Evolutionary conservation across 2,113 vertebrate genomes (phyloP), one percentile per base, ranked within the genome.

Genomic region (Oplegnathus fasciatus): DNA sequence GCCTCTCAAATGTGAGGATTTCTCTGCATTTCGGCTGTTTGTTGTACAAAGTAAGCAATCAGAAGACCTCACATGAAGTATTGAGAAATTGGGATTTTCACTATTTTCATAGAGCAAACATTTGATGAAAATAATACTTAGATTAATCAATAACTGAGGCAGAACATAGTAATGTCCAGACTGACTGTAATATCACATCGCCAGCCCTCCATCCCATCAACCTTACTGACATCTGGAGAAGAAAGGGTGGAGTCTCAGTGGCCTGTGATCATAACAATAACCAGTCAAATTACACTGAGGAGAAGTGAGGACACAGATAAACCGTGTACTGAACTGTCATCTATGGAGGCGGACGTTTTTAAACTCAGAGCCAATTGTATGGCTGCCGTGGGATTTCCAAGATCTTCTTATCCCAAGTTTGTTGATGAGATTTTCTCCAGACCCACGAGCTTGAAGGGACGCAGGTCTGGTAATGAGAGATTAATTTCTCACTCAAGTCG

Each of bases 331-430:
- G 17, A 80, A 75, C 55, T 64, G 77, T 8, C 55, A 28, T 75
- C 67, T 52, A 73, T 32, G 15, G 30, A 64, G 22, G 28, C 67
- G 1, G n/a, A 37, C 6, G 0, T 78, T 61, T 48, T 65, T 46
- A 66, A 65, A 70, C 44, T 57, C 37, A 3, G 22, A 73, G 61
- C 73, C 54, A 75, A 60, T 26, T 61, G 15, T 7, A n/a, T 1
- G 34, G 28, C 54, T 62, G 81, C 75, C n/a, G 61, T 15, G 5
- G 58, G 75, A 84, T 80, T 81, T 86, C 24, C 40, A 46, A 70
- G 60, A 91, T 84, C 72, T 77, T 73, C 80, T 84, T 78, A 83
- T 87, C 60, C 77, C 30, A 60, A 78, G 61, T 84, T 81, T 80
- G 72, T 34, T 67, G 58, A 60, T 80, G 26, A 54, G 75, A 62